Base-by-base conservation (phyloP, 1,140 invertebrate genomes). In the Laodelphax striatellus region DNA sequence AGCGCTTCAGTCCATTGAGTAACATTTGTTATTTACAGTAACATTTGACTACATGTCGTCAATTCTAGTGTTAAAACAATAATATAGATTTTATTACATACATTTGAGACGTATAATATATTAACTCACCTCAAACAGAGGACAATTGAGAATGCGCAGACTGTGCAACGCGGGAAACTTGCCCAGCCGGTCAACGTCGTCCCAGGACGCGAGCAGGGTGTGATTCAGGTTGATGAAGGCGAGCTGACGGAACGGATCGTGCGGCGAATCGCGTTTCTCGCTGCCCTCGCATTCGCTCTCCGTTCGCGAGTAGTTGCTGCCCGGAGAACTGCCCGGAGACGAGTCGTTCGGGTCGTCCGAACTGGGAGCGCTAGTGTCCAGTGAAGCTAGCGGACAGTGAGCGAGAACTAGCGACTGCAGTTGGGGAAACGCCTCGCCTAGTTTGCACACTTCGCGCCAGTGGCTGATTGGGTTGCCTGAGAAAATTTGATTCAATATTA, bases 221-320 rank as follows among this genome's bases (percentile, higher is more conserved):
- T 88, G 88, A 70, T 90, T 92, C 16, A 96, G 76, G 71, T 93
- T 94, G 10, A 96, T 76, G 71, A 87, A 83, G 68, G 83, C 79
- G 42, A 94, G 76, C 66, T 80, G 80, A 44, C 81, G 81, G 72
- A 84, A 89, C 57, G 73, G 71, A 67, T 77, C 73, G 58, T 83
- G 81, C 4, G 81, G 72, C 14, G 76, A 75, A 16, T 59, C 66
- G n/a, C 57, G 46, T 9, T 28, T 70, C 6, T 62, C 67, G 6
- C 68, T 64, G 54, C 65, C 60, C 59, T 79, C 75, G 13, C 73
- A 76, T 58, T 73, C 76, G 17, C 73, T 76, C 57, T 80, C 78
- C 3, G 71, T 70, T 60, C 75, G 73, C 22, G 73, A 71, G 62
- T 76, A 77, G 2, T 28, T 28, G 6, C 28, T 16, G 21, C 38